A percentile compares a stretch with the other conserved stretches of the same genome.
These are phyloP conservation scores for Helostoma temminkii DNA, from an alignment of 2,797 vertebrate genomes.

Conservation along the genomic window DNA sequence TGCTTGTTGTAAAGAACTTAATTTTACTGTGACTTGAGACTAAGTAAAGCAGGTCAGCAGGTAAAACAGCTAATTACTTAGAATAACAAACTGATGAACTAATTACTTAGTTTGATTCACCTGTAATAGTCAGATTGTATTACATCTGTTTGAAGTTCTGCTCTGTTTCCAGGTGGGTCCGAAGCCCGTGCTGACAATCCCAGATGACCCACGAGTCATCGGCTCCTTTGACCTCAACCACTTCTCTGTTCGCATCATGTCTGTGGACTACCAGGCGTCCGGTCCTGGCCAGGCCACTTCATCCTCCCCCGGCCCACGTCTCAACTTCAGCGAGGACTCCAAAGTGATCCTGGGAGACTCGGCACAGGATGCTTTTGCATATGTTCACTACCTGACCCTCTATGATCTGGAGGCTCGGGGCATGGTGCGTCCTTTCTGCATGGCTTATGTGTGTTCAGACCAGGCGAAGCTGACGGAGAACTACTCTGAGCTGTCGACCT, in stretches of 20 bases:
- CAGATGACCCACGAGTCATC: conserved; percentile 86
- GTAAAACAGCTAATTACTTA: too few species aligned
- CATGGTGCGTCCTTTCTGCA: conserved; percentile 95
- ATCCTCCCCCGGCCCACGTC: conserved; percentile 55
- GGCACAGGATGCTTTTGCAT: conserved; percentile 91
- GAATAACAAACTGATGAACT: too few species aligned
- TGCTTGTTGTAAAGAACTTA: too few species aligned
- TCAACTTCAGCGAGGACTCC: conserved; percentile 94
- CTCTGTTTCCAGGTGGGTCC: conserved; percentile 81
- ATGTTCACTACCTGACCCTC: conserved; percentile 94
- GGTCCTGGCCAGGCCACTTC: conserved; percentile 83
- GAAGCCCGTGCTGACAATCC: conserved; percentile 93
- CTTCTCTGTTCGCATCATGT: conserved; percentile 98
- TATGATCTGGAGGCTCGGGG: conserved; percentile 95
- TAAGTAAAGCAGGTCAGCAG: too few species aligned
- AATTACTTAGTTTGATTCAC: too few species aligned
- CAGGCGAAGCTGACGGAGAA: conserved; percentile 94
- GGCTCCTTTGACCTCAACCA: conserved; percentile 96
- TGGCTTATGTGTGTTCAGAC: conserved; percentile 95
- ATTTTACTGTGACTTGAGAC: too few species aligned
- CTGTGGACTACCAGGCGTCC: conserved; percentile 97
- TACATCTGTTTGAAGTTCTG: not conserved
- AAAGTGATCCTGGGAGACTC: conserved; percentile 95
- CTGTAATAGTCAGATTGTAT: not conserved
- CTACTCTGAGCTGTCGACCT: conserved; percentile 87